phyloP scores from a whole-genome alignment of 2,888 invertebrate genomes.

The Amiota communis region DNA sequence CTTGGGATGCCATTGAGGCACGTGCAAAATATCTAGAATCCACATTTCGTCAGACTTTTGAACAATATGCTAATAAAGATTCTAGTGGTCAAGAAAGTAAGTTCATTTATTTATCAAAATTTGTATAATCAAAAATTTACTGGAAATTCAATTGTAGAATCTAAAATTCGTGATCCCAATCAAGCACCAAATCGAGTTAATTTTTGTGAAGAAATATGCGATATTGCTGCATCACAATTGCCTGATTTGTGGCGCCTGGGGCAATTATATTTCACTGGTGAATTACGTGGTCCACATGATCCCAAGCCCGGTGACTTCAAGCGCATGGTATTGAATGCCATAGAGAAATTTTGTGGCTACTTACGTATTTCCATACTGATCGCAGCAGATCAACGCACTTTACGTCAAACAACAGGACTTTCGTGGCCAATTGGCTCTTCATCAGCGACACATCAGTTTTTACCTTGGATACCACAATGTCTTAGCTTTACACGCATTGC shows the following conservation, averaged over 20 bases:
- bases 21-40: slow-evolving; percentile 84
- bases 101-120: neutral
- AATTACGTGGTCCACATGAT: slow-evolving; percentile 84
- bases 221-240: slow-evolving; percentile 83
- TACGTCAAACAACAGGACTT: slow-evolving; percentile 67
- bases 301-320: slow-evolving; percentile 86
- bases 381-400: slow-evolving; percentile 75
- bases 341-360: slow-evolving; percentile 83
- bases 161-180: slow-evolving; percentile 67
- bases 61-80: slow-evolving; percentile 70
- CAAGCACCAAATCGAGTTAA: slow-evolving; percentile 79
- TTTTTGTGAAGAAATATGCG: slow-evolving; percentile 86
- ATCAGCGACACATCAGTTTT: slow-evolving; percentile 76
- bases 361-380: slow-evolving; percentile 83
- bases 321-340: slow-evolving; percentile 86
- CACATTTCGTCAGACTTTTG: slow-evolving; percentile 71
- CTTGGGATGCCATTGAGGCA: slow-evolving; percentile 94
- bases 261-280: slow-evolving; percentile 93
- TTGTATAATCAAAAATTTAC: neutral
- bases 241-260: slow-evolving; percentile 97
- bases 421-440: slow-evolving; percentile 74
- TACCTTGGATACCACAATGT: slow-evolving; percentile 85
- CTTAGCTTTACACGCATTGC: slow-evolving; percentile 86
- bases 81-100: slow-evolving; percentile 62
- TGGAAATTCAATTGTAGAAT: slow-evolving; percentile 48